These are phyloP conservation scores for Clitarchus hookeri DNA, from an alignment of 2,888 invertebrate species.

Conservation along the genomic window DNA sequence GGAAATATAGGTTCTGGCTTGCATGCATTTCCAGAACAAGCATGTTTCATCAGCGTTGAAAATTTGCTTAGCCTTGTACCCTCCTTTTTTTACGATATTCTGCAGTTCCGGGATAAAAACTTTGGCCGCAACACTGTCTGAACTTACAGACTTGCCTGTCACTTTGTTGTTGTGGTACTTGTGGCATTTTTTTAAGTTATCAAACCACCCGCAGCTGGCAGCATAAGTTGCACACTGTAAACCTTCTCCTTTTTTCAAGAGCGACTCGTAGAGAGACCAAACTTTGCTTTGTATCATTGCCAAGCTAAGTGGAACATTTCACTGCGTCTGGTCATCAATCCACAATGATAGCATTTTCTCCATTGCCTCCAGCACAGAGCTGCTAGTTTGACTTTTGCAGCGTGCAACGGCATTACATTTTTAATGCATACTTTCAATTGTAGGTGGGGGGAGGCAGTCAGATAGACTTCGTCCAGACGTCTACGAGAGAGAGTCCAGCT, in stretches of 20 bases:
- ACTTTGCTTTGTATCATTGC: conserved; percentile 9
- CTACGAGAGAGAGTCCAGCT: too few species aligned
- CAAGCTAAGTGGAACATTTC: background rate
- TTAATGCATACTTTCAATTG: too few species aligned
- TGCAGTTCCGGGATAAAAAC: background rate
- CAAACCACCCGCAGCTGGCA: background rate
- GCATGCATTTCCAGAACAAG: background rate
- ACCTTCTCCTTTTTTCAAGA: background rate
- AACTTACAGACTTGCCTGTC: conserved; percentile 15
- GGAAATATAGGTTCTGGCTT: background rate
- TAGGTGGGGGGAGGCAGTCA: too few species aligned
- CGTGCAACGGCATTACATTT: background rate
- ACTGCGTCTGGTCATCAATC: background rate
- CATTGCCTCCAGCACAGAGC: background rate
- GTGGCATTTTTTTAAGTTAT: background rate
- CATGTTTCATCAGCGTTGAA: background rate
- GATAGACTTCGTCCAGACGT: too few species aligned
- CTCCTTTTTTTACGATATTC: background rate
- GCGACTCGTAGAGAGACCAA: background rate
- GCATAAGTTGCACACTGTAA: background rate
- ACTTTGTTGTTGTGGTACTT: background rate
- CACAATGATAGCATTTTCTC: background rate
- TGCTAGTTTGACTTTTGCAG: background rate
- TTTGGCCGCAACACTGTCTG: background rate
- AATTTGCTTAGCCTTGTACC: background rate